Evolutionary conservation across 2,113 vertebrate genomes (phyloP).

Genomic region (Psittacara wagleri): DNA sequence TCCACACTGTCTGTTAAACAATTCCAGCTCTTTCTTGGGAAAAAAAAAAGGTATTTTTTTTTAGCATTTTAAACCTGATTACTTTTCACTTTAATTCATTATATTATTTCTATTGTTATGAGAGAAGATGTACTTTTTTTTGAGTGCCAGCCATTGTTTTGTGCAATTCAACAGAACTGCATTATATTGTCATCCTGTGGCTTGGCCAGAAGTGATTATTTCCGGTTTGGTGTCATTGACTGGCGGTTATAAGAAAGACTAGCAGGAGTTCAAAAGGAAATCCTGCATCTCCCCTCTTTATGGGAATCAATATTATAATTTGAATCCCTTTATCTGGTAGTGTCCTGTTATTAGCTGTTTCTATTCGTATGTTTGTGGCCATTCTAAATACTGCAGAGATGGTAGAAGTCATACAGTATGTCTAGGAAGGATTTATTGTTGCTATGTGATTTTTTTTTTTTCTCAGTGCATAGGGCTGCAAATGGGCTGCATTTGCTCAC

Average conservation of each 20-base stretch:
- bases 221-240: background rate
- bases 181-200: background rate
- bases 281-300: background rate
- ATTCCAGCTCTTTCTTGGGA: background rate
- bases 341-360: slow-evolving; percentile 10
- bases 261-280: background rate
- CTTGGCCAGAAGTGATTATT: background rate
- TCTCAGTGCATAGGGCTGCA: background rate
- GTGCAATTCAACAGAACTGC: background rate
- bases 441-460: background rate
- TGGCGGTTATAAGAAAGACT: background rate
- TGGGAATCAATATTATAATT: slow-evolving; percentile 10
- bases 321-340: background rate
- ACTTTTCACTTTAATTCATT: background rate
- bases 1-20: background rate
- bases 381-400: background rate
- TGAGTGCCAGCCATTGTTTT: background rate
- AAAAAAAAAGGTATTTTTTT: background rate
- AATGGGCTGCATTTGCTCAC: background rate
- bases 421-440: background rate
- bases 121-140: background rate
- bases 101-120: background rate
- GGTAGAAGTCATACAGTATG: background rate
- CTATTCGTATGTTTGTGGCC: background rate
- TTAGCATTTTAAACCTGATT: background rate